Evolutionary conservation across 1,140 invertebrate species (phyloP).

Genomic region (Stegodyphus dumicola): DNA sequence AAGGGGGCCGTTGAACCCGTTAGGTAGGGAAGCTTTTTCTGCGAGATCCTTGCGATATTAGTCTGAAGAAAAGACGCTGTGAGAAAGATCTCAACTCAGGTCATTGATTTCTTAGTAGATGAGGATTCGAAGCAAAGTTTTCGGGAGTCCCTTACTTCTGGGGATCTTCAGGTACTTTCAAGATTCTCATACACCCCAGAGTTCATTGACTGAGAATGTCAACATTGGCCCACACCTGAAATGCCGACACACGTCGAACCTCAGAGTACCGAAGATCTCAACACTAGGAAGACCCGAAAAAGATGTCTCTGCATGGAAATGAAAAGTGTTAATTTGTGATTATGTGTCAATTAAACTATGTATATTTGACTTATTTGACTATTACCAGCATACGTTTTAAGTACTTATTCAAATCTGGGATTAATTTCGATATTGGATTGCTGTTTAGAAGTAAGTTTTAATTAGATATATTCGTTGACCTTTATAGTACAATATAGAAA

Average conservation of each 20-base stretch:
- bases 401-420: too few species aligned
- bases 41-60: not conserved
- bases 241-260: slow-evolving; percentile 39
- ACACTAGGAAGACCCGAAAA: too few species aligned
- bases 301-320: too few species aligned
- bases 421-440: too few species aligned
- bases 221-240: slow-evolving; percentile 44
- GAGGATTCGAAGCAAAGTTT: not conserved
- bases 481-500: too few species aligned
- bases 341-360: too few species aligned
- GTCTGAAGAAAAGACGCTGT: slow-evolving; percentile 11
- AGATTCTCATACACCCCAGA: slow-evolving; percentile 31
- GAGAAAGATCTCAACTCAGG: slow-evolving; percentile 29
- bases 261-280: not conserved
- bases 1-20: slow-evolving; percentile 20
- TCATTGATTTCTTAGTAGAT: slow-evolving; percentile 47
- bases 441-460: too few species aligned
- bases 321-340: too few species aligned
- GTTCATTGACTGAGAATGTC: slow-evolving; percentile 58
- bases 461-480: too few species aligned
- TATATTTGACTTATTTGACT: too few species aligned
- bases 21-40: slow-evolving; percentile 9
- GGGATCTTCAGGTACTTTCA: slow-evolving; percentile 34
- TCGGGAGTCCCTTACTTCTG: not conserved
- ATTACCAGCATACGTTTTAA: too few species aligned